Conservation (phyloP, 2,797 vertebrate species). For the Oreochromis grahami region DNA sequence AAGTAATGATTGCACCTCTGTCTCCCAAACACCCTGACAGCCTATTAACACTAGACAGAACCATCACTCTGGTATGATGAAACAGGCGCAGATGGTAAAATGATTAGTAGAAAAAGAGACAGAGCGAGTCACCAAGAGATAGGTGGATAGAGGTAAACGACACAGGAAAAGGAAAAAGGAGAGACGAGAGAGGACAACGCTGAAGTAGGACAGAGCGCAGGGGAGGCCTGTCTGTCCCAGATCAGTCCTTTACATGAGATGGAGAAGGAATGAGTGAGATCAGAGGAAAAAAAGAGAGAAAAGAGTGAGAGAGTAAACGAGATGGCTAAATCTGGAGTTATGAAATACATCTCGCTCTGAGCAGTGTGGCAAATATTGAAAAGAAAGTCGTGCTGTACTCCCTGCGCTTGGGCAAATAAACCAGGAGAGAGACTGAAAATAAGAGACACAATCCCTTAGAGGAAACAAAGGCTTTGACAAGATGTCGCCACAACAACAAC, state of each 20-base stretch:
- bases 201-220: slow-evolving; percentile 80
- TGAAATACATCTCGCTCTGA: slow-evolving; percentile 49
- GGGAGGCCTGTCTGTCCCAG: slow-evolving; percentile 79
- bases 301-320: slow-evolving; percentile 39
- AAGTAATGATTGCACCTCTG: background rate
- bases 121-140: background rate
- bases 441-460: background rate
- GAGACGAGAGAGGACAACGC: slow-evolving; percentile 46
- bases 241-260: slow-evolving; percentile 66
- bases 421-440: slow-evolving; percentile 6
- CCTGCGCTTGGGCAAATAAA: slow-evolving; percentile 29
- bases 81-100: slow-evolving; percentile 1
- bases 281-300: slow-evolving; percentile 1
- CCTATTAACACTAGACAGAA: slow-evolving; percentile 32
- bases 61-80: slow-evolving; percentile 28
- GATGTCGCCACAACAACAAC: background rate
- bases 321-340: slow-evolving; percentile 66
- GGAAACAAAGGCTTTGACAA: background rate
- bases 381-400: slow-evolving; percentile 29
- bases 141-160: slow-evolving; percentile 28
- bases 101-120: slow-evolving; percentile 10
- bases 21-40: slow-evolving; percentile 29
- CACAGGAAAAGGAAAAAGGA: slow-evolving; percentile 21
- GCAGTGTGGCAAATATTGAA: slow-evolving; percentile 52
- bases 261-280: slow-evolving; percentile 39